Conservation (phyloP, 2,113 vertebrate species). For the Chloropsis hardwickii region DNA sequence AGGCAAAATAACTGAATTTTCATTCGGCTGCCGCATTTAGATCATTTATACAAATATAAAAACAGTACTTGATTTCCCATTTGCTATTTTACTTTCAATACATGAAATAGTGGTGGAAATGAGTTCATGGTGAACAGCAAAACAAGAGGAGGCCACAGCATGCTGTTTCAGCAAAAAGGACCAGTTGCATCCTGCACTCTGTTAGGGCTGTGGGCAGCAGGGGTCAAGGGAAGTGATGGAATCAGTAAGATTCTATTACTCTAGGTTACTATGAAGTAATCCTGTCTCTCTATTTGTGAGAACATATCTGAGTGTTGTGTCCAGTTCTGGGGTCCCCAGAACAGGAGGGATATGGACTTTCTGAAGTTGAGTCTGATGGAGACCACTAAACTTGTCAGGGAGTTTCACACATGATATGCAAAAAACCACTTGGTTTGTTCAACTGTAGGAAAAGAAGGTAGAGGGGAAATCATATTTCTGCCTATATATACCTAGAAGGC, state of each 20-base stretch:
- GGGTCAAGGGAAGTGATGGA: background rate
- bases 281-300: background rate
- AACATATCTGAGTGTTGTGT: background rate
- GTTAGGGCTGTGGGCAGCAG: background rate
- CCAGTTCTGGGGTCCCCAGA: background rate
- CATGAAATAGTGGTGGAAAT: background rate
- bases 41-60: background rate
- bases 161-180: background rate
- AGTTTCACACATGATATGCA: fast-evolving
- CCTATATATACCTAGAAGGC: background rate
- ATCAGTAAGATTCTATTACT: background rate
- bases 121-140: background rate
- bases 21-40: background rate
- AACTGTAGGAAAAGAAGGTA: background rate
- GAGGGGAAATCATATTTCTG: background rate
- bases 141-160: background rate
- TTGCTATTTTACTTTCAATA: background rate
- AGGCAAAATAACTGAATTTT: background rate
- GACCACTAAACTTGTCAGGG: background rate
- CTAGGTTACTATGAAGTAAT: background rate
- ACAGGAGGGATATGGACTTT: background rate
- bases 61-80: background rate
- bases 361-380: background rate
- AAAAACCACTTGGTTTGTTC: background rate
- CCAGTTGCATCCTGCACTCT: background rate